phyloP scores from a whole-genome alignment of 2,797 vertebrate species.

The Pogonophryne albipinna region DNA sequence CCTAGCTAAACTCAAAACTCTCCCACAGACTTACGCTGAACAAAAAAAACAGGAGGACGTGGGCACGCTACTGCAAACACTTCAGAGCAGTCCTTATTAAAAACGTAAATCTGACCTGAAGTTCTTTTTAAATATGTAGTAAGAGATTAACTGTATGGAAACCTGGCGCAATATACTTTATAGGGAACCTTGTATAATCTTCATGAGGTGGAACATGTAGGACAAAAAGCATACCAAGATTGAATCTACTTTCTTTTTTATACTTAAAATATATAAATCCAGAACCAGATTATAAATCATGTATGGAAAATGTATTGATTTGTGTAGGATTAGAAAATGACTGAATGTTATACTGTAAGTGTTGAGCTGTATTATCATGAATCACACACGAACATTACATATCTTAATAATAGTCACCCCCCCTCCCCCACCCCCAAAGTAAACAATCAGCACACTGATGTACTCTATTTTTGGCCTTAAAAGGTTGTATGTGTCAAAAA shows the following conservation, averaged over 20 bases:
- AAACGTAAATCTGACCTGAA: conserved; percentile 1
- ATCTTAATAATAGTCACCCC: not conserved
- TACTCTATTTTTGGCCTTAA: too few species aligned
- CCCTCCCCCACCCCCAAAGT: not conserved
- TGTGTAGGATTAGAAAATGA: not conserved
- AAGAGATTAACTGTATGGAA: not conserved
- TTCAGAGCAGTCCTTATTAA: conserved; percentile 74
- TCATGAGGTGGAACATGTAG: not conserved
- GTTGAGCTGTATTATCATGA: too few species aligned
- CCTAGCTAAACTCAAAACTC: conserved; percentile 61
- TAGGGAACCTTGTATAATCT: not conserved
- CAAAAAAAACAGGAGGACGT: conserved; percentile 18
- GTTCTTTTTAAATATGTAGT: not conserved
- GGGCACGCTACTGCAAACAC: conserved; percentile 88
- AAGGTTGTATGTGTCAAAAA: too few species aligned
- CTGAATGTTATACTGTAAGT: too few species aligned
- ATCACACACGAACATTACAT: not conserved
- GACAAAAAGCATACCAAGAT: not conserved
- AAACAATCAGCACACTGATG: not conserved
- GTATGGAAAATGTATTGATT: not conserved
- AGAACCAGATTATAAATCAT: not conserved
- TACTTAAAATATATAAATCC: not conserved
- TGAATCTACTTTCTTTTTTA: not conserved
- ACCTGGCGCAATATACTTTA: not conserved
- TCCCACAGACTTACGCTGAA: conserved; percentile 32